Percentiles rank a stretch among this genome's conserved stretches.
phyloP scores from a whole-genome alignment of 2,888 invertebrate species.

The Drosophila subquinaria region DNA sequence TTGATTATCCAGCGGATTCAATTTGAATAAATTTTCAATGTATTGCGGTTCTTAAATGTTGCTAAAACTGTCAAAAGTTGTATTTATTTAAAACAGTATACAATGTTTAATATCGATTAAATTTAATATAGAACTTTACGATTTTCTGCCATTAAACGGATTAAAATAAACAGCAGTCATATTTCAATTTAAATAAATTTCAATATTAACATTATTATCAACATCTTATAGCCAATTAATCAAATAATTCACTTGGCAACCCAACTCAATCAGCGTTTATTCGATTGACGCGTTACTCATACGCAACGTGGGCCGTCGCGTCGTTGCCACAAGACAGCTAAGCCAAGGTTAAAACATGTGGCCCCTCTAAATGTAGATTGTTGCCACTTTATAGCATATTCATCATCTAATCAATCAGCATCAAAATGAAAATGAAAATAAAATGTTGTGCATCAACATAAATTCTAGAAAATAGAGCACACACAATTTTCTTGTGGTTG shows the following conservation, averaged over 20 bases:
- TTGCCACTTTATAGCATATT: conserved; percentile 34
- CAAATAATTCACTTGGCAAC: conserved; percentile 34
- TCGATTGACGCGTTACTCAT: conserved; percentile 57
- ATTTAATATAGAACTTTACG: background rate
- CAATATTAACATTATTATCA: background rate
- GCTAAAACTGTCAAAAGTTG: background rate
- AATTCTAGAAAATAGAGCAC: conserved; percentile 50
- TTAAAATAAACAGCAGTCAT: background rate
- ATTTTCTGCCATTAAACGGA: background rate
- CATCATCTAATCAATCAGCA: conserved; percentile 71
- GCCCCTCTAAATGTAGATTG: conserved; percentile 12
- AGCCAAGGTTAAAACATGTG: conserved; percentile 49
- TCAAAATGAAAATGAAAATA: conserved; percentile 62
- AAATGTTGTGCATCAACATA: conserved; percentile 37
- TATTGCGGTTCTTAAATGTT: background rate
- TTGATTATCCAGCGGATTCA: conserved; percentile 7
- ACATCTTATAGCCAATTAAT: conserved; percentile 35
- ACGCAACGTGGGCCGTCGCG: conserved; percentile 27
- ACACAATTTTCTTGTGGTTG: conserved; percentile 44
- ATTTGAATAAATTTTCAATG: background rate
- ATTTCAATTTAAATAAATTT: too few relatives aligned
- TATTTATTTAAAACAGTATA: background rate
- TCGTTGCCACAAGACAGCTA: conserved; percentile 22
- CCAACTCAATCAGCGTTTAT: conserved; percentile 62
- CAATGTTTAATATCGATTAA: background rate